Base-by-base conservation (phyloP, 2,113 vertebrate genomes). In the Phrynosoma blainvillii region DNA sequence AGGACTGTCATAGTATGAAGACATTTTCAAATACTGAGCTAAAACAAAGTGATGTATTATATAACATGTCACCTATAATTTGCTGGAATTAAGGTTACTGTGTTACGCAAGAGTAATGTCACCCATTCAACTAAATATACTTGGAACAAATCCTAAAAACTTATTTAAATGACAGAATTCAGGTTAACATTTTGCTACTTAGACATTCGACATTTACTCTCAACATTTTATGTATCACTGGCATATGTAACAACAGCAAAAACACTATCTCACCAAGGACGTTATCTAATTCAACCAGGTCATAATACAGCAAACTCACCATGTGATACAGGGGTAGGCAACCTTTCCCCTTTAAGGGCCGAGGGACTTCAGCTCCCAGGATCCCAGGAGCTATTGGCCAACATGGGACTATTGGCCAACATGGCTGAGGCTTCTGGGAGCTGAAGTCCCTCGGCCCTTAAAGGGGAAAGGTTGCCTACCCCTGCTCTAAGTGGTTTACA, bases 31-130 rank as follows among this genome's bases (percentile, higher is more conserved):
- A 87, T 4, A 66, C 68, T 82, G 89, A 94, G 52, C 87, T 86
- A 56, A 40, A 93, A 90, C 84, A 77, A 88, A 92, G 89, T 95
- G 93, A 93, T 90, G 92, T 81, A 92, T 94, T 93, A 92, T 62
- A 93, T 92, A 89, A 95, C 77, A 25, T 90, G 82, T 90, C 91
- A 84, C 89, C 88, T 93, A 66, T 68, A 93, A 87, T 93, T 93
- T 94, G 36, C 80, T 92, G 91, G 77, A 14, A 77, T 93, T 92
- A 94, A 90, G 66, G 90, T 95, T 84, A 91, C 36, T 94, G 78
- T 74, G 68, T 88, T 93, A 93, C 32, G 75, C 87, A 91, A 93
- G 83, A 88, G 84, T 84, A 89, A 83, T 16, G 81, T 0, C 87
- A 85, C 30, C 70, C 62, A 91, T 90, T 40, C 42, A 92, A 91